These are phyloP conservation scores for Endotricha flammealis DNA, from an alignment of 2,888 invertebrate species.

Conservation along the genomic window DNA sequence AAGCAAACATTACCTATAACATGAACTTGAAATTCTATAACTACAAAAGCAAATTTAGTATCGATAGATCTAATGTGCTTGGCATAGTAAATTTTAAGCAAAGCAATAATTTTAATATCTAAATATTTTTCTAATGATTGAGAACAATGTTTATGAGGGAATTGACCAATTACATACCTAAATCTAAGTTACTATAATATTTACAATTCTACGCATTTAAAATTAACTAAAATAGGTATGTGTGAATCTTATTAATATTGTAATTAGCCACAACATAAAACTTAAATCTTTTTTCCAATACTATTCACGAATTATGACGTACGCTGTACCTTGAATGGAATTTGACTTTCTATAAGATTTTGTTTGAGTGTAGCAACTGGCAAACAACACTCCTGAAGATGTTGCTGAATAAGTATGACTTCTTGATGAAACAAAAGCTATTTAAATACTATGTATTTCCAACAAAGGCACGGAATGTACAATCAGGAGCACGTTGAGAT, in stretches of 20 bases:
- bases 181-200: conserved; percentile 44
- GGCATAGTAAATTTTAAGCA: conserved; percentile 47
- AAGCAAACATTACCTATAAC: neutral
- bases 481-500: no score
- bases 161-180: conserved; percentile 71
- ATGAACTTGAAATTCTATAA: conserved; percentile 35
- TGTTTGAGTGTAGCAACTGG: no score
- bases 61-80: conserved; percentile 43
- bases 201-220: conserved; percentile 38
- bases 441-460: no score
- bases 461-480: no score
- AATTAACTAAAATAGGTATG: no score
- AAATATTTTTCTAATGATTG: conserved; percentile 33
- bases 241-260: conserved; percentile 10
- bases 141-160: conserved; percentile 53
- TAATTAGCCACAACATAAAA: conserved; percentile 3
- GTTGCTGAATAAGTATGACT: no score
- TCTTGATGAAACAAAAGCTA: no score
- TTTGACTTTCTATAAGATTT: no score
- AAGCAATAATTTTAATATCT: conserved; percentile 48
- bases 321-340: no score
- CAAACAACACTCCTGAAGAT: no score
- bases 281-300: no score
- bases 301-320: no score
- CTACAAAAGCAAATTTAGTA: conserved; percentile 53